These are phyloP conservation scores for Teleopsis dalmanni DNA, from an alignment of 1,140 invertebrate genomes.

Conservation along the genomic window DNA sequence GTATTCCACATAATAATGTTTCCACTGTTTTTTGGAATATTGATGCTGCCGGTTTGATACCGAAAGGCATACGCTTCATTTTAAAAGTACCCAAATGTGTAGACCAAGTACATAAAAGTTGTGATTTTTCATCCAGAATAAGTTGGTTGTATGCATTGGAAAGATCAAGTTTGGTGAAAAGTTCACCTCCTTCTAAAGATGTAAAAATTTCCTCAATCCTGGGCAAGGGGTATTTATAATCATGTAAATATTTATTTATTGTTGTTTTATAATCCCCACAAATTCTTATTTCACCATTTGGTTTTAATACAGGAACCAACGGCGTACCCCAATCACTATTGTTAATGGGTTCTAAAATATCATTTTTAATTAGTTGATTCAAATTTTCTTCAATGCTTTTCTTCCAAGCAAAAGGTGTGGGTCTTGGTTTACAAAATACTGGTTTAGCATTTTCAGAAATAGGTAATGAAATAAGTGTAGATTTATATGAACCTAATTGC, in stretches of 20 bases:
- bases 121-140: slow-evolving; percentile 22
- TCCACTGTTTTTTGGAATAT: slow-evolving; percentile 44
- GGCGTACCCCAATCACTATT: slow-evolving; percentile 21
- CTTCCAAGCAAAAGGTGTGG: slow-evolving; percentile 20
- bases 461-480: slow-evolving; percentile 1
- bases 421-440: slow-evolving; percentile 23
- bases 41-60: slow-evolving; percentile 30
- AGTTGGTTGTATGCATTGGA: slow-evolving; percentile 39
- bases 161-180: slow-evolving; percentile 39
- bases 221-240: slow-evolving; percentile 30
- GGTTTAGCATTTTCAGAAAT: slow-evolving; percentile 18
- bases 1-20: slow-evolving; percentile 24
- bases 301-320: slow-evolving; percentile 21
- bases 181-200: slow-evolving; percentile 17
- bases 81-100: slow-evolving; percentile 23
- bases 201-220: slow-evolving; percentile 34
- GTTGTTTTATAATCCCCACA: slow-evolving; percentile 45
- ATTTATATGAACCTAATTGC: slow-evolving; percentile 7
- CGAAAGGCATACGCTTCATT: slow-evolving; percentile 25
- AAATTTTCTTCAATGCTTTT: slow-evolving; percentile 18
- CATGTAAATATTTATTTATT: slow-evolving; percentile 34
- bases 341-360: slow-evolving; percentile 12
- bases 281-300: slow-evolving; percentile 20
- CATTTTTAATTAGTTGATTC: slow-evolving; percentile 15
- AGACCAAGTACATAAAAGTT: slow-evolving; percentile 17